Conservation (phyloP, 2,888 invertebrate species). For the Dryobotodes eremita region DNA sequence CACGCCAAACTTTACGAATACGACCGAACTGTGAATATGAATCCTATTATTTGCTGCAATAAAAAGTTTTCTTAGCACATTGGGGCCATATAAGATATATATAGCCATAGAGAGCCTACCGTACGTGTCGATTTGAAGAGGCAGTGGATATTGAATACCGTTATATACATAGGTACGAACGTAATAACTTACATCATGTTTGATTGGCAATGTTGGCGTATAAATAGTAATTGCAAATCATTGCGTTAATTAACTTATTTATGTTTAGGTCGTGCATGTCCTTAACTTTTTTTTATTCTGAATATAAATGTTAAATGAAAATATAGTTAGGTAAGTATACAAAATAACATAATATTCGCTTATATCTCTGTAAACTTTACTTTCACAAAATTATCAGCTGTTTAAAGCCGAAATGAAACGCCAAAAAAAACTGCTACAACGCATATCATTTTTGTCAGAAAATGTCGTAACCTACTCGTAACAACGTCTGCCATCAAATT, state of each 20-base stretch:
- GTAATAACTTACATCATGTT: not conserved
- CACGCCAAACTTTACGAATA: slow-evolving; percentile 74
- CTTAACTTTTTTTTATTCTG: not conserved
- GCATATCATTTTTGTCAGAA: not conserved
- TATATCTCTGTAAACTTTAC: not conserved
- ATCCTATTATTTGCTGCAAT: slow-evolving; percentile 84
- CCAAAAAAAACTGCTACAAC: not conserved
- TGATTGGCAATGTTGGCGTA: slow-evolving; percentile 11
- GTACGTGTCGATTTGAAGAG: slow-evolving; percentile 13
- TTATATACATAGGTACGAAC: not conserved
- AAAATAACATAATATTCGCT: not conserved
- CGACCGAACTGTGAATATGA: slow-evolving; percentile 81
- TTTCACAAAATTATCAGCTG: not conserved
- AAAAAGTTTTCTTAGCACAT: slow-evolving; percentile 80
- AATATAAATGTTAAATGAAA: too few relatives aligned
- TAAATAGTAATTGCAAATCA: slow-evolving; percentile 18
- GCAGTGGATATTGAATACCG: slow-evolving; percentile 18
- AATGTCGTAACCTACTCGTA: not conserved
- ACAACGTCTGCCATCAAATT: not conserved
- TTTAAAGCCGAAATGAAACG: not conserved
- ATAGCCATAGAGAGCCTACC: slow-evolving; percentile 2
- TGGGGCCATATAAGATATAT: slow-evolving; percentile 28
- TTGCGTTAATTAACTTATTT: slow-evolving; percentile 3
- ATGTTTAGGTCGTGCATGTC: too few relatives aligned
- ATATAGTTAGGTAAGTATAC: not conserved